Base-by-base conservation (phyloP, 2,888 invertebrate genomes). In the Sarcophaga subvicina region DNA sequence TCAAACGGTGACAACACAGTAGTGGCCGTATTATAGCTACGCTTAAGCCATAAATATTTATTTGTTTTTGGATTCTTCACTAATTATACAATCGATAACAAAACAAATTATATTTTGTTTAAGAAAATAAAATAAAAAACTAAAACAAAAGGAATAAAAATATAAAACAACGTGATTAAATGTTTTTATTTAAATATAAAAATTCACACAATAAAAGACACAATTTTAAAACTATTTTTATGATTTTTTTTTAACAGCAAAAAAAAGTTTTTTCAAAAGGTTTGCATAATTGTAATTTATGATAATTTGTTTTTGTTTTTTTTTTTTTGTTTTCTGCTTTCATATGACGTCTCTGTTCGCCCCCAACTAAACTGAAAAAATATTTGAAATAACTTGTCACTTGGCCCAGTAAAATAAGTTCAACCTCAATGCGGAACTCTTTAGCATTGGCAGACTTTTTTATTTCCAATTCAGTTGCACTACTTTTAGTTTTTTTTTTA, bases 361-460 rank as follows among this genome's bases (percentile, higher is more conserved):
- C 54, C 54, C 54, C 54, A 14, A 17, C 5, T 54, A 14, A 14
- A 14, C 14, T 49, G 11, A 1, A 12, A 37, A 37, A 37, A 37
- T 37, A 14, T 49, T 49, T 49, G 11, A 14, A 54, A 54, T 12
- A 12, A 54, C 8, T 54, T 70, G 49, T 70, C 54, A 54, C 49
- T 70, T 14, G 25, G 25, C 70, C 47, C 70, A 70, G 70, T 25
- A 70, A 70, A 54, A 5, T 17, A 25, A 17, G 8, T 22, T 54
- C 49, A 6, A 47, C 22, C 49, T 70, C 49, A 70, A 70, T 70
- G 49, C 70, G 70, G 54, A 70, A 70, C 70, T 54, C 54, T 54
- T 54, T 14, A 70, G 25, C 2, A 27, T 59, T 71, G 70, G 17
- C 69, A 69, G 49, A 17, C 8, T 37, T 37, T 37, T 37, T 37